Evolutionary conservation across 2,797 vertebrate species (phyloP).

Genomic region (Phalanger gymnotis): DNA sequence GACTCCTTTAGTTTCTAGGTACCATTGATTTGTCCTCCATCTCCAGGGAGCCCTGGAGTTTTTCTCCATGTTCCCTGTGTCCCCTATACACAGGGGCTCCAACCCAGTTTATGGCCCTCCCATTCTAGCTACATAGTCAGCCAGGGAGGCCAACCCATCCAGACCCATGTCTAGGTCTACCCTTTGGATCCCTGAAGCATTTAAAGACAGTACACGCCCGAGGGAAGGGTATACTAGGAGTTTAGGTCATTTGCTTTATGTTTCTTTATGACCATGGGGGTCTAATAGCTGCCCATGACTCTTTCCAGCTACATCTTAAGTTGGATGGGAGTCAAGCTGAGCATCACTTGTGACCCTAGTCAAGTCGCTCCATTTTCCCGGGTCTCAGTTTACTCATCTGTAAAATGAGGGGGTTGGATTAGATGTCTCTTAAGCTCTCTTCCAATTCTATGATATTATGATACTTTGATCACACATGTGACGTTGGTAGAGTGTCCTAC

Average conservation of each 20-base stretch:
- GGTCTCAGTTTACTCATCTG: background rate
- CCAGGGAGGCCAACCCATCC: background rate
- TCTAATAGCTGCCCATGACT: background rate
- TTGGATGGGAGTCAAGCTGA: background rate
- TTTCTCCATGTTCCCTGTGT: background rate
- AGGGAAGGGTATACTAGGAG: background rate
- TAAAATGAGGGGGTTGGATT: background rate
- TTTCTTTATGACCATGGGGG: background rate
- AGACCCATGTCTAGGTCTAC: slow-evolving; percentile 20
- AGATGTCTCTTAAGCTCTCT: background rate
- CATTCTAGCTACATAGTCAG: background rate
- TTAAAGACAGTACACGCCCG: background rate
- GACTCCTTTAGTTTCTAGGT: background rate
- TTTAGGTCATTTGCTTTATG: background rate
- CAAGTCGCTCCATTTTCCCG: background rate
- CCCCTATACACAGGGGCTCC: background rate
- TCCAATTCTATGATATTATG: background rate
- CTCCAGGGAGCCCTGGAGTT: background rate
- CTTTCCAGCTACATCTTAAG: background rate
- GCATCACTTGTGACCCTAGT: background rate
- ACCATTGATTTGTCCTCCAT: background rate
- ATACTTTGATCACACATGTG: background rate
- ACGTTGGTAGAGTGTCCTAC: background rate
- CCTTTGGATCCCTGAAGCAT: background rate
- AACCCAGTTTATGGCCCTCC: background rate